Conservation (phyloP, 2,888 invertebrate species). For the Prosapia bicincta region DNA sequence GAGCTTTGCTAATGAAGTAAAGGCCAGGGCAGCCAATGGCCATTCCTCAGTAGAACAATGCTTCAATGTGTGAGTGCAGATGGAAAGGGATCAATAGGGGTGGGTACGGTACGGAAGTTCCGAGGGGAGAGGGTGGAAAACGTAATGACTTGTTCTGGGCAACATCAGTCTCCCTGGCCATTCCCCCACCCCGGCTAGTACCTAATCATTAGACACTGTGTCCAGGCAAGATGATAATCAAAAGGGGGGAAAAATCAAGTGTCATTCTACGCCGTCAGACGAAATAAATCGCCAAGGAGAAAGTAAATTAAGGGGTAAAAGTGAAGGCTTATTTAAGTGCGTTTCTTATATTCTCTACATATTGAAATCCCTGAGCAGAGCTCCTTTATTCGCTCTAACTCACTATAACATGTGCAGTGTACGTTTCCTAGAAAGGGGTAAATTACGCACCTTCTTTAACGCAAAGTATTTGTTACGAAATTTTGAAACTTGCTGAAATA, state of each 20-base stretch:
- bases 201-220: slow-evolving; percentile 23
- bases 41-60: slow-evolving; percentile 25
- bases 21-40: slow-evolving; percentile 31
- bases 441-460: no score
- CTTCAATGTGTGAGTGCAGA: slow-evolving; percentile 24
- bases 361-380: no score
- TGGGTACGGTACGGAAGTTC: slow-evolving; percentile 8
- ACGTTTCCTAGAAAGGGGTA: no score
- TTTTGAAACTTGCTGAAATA: no score
- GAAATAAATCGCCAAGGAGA: no score
- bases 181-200: slow-evolving; percentile 1
- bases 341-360: no score
- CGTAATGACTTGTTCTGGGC: slow-evolving; percentile 25
- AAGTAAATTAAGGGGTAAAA: no score
- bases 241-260: background rate
- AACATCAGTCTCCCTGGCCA: slow-evolving; percentile 17
- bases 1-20: slow-evolving; percentile 32
- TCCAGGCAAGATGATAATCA: background rate
- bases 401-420: no score
- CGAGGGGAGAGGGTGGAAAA: slow-evolving; percentile 14
- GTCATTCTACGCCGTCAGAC: background rate
- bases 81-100: slow-evolving; percentile 26
- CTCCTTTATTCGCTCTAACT: no score
- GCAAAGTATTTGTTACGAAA: no score
- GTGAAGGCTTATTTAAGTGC: no score